phyloP scores from a whole-genome alignment of 2,888 invertebrate genomes.

The Lasioglossum lativentre region DNA sequence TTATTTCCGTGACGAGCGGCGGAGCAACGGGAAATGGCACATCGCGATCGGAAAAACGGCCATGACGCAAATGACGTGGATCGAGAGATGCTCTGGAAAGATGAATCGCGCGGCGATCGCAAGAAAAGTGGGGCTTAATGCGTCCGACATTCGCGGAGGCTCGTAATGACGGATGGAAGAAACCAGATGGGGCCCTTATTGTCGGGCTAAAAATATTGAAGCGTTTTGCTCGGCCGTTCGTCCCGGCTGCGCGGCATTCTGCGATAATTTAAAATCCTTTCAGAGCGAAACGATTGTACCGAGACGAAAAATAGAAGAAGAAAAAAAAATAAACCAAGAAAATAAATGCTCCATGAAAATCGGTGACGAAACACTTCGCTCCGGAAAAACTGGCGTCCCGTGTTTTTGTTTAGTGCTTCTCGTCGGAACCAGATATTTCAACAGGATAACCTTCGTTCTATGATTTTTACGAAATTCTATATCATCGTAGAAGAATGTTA shows the following conservation, averaged over 20 bases:
- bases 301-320: not conserved
- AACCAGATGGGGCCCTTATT: slow-evolving; percentile 53
- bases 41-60: slow-evolving; percentile 30
- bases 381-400: not conserved
- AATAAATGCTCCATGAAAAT: not conserved
- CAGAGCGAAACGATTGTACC: not conserved
- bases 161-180: slow-evolving; percentile 36
- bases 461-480: not conserved
- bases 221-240: not conserved
- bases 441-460: not conserved
- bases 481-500: not conserved
- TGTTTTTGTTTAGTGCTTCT: not conserved
- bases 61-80: slow-evolving; percentile 40
- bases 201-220: slow-evolving; percentile 45
- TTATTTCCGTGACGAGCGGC: slow-evolving; percentile 1
- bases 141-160: slow-evolving; percentile 34
- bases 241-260: not conserved
- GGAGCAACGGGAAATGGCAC: not conserved
- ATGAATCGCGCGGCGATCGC: slow-evolving; percentile 50
- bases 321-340: not conserved
- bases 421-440: not conserved
- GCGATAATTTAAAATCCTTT: slow-evolving; percentile 6
- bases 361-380: not conserved
- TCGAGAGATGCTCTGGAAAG: slow-evolving; percentile 63
- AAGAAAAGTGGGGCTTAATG: slow-evolving; percentile 37